These are phyloP conservation scores for Condylostylus longicornis DNA, from an alignment of 1,140 invertebrate species.

Conservation along the genomic window DNA sequence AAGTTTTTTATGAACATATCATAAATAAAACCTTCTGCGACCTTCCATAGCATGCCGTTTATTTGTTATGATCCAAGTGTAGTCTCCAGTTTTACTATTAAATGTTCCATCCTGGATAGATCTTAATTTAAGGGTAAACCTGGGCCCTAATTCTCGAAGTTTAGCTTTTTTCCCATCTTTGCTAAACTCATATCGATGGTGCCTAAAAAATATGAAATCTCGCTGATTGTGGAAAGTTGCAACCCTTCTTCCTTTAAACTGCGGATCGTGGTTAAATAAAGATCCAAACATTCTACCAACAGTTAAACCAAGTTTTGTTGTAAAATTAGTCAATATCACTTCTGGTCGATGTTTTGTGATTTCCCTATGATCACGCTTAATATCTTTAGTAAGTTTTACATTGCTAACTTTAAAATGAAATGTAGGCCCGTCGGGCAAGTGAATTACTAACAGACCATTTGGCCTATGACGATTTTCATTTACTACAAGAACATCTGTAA, in stretches of 20 bases:
- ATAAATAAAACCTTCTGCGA: conserved; percentile 79
- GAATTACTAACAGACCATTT: conserved; percentile 81
- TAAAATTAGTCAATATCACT: conserved; percentile 93
- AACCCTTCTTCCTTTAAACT: conserved; percentile 81
- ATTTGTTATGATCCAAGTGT: conserved; percentile 91
- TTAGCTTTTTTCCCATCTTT: conserved; percentile 62
- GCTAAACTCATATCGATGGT: conserved; percentile 93
- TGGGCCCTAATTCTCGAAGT: conserved; percentile 85
- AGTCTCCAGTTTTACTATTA: conserved; percentile 91
- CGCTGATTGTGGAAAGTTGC: conserved; percentile 98
- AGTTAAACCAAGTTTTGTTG: conserved; percentile 77
- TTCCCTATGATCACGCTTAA: conserved; percentile 59
- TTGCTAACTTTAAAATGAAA: conserved; percentile 72
- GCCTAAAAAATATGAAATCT: conserved; percentile 97
- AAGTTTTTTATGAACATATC: conserved; percentile 15
- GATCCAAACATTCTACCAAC: conserved; percentile 89
- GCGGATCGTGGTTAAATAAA: conserved; percentile 89
- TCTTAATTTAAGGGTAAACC: conserved; percentile 84
- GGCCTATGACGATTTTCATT: conserved; percentile 88
- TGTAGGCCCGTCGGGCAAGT: conserved; percentile 91
- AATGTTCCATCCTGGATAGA: conserved; percentile 94
- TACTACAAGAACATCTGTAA: conserved; percentile 81
- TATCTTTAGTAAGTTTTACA: conserved; percentile 66
- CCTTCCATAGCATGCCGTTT: conserved; percentile 81
- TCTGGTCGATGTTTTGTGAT: conserved; percentile 80